A percentile compares a stretch with the other conserved stretches of the same genome.
Evolutionary conservation across 2,113 vertebrate genomes (phyloP).

Genomic region (Hydrochoerus hydrochaeris): DNA sequence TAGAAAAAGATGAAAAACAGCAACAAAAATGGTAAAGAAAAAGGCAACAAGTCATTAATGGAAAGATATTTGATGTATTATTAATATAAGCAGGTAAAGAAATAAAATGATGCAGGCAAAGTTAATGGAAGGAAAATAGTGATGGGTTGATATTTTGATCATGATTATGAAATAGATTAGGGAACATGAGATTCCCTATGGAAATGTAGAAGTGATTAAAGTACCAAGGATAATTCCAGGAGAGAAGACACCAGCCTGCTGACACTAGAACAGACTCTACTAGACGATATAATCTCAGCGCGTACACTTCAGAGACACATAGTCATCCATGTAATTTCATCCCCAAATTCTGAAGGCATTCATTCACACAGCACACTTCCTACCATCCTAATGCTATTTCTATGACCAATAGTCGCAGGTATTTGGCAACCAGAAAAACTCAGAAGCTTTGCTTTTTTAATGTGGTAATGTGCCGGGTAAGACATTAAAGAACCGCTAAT

Average conservation of each 20-base stretch:
- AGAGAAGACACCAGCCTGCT: background rate
- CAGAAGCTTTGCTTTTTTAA: background rate
- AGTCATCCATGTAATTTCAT: background rate
- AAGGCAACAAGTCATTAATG: background rate
- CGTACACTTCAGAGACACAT: background rate
- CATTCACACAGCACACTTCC: background rate
- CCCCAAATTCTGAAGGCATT: background rate
- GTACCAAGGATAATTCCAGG: background rate
- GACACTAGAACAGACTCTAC: background rate
- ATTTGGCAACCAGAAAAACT: background rate
- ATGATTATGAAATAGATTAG: background rate
- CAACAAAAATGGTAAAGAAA: background rate
- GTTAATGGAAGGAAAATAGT: background rate
- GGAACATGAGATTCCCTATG: background rate
- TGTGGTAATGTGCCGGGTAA: background rate
- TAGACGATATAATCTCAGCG: background rate
- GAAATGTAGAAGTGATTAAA: background rate
- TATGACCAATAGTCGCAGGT: background rate
- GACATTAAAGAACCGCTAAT: background rate
- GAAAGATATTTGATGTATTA: background rate
- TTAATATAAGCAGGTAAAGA: background rate
- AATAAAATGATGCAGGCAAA: background rate
- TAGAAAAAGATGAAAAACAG: background rate
- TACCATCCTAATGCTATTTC: background rate
- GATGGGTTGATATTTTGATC: background rate